These are phyloP conservation scores for Aselliscus stoliczkanus DNA, from an alignment of 2,797 vertebrate species.

Conservation along the genomic window DNA sequence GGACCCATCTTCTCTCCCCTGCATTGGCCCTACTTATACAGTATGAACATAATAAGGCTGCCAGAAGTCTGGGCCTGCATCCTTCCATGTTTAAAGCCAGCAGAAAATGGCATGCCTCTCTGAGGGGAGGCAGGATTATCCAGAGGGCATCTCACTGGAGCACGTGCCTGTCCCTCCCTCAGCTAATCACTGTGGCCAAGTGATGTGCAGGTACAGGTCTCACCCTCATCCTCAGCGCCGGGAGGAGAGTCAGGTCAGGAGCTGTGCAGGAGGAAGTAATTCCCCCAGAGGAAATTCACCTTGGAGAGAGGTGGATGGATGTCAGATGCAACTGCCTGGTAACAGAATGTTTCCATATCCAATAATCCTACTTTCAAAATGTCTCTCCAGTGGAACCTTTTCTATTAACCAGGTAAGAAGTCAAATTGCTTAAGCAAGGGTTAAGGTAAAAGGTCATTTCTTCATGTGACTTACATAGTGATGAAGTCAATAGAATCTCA, in stretches of 20 bases:
- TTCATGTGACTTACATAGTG: background rate
- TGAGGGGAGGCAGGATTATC: background rate
- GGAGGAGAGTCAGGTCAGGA: background rate
- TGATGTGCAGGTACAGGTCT: background rate
- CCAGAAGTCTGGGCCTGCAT: background rate
- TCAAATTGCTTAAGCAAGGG: background rate
- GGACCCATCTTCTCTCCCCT: background rate
- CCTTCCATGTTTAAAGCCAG: background rate
- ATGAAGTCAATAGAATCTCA: background rate
- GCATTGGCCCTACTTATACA: background rate
- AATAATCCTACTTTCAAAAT: background rate
- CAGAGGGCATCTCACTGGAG: background rate
- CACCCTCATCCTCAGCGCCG: background rate
- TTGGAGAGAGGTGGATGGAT: background rate
- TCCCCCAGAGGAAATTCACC: background rate
- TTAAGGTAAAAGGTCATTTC: background rate
- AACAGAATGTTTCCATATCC: background rate
- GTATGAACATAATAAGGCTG: background rate
- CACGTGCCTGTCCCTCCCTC: background rate
- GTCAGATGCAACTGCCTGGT: background rate
- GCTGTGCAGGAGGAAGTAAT: background rate
- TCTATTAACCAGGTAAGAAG: background rate
- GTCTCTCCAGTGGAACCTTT: background rate
- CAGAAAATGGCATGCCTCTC: background rate
- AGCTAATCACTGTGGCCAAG: background rate